Evolutionary conservation across 2,113 vertebrate species (phyloP).

Genomic region (Erythrocebus patas): DNA sequence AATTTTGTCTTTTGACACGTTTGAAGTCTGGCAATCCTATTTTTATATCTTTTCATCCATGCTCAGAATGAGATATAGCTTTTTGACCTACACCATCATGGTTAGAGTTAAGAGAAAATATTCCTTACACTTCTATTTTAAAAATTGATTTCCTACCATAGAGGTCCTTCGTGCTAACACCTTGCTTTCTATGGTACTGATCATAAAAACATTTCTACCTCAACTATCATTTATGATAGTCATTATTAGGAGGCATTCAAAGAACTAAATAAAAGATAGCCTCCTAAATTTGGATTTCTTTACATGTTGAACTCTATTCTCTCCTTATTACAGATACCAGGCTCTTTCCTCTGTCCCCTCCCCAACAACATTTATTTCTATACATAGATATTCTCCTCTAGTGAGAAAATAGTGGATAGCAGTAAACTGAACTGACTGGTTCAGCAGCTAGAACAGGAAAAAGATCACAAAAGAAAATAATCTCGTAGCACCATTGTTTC

Average conservation of each 20-base stretch:
- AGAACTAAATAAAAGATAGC: background rate
- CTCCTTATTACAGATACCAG: background rate
- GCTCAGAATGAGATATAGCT: background rate
- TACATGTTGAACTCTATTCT: background rate
- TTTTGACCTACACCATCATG: background rate
- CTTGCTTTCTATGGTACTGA: background rate
- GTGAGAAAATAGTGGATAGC: background rate
- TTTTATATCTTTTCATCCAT: background rate
- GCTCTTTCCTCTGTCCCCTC: background rate
- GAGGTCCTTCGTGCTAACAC: background rate
- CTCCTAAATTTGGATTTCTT: background rate
- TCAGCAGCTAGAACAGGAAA: background rate
- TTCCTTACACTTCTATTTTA: background rate
- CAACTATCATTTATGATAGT: background rate
- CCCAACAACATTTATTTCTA: background rate
- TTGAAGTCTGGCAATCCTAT: background rate
- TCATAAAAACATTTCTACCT: background rate
- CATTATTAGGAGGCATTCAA: background rate
- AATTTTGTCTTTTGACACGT: background rate
- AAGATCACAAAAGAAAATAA: background rate
- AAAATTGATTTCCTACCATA: background rate
- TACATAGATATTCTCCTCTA: background rate
- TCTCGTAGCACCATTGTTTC: background rate
- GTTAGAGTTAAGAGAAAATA: background rate
- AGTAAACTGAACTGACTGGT: background rate